A percentile compares a stretch with the other conserved stretches of the same genome.
Evolutionary conservation across 2,888 invertebrate genomes (phyloP).

Genomic region (Brachypterus glaber): DNA sequence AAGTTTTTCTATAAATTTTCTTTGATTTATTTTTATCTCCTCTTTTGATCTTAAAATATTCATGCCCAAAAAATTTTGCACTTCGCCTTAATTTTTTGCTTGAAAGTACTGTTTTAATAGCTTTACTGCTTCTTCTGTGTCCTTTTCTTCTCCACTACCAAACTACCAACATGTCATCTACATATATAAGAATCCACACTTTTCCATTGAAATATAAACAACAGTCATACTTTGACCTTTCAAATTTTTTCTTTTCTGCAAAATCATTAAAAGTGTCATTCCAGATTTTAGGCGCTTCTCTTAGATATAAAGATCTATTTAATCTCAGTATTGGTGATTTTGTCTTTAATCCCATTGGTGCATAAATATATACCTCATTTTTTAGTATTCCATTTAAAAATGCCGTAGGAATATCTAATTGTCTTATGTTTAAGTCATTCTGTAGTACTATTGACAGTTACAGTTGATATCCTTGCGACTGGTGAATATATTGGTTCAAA

Average conservation of each 20-base stretch:
- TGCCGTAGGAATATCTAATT: constrained; percentile 13
- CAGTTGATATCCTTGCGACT: constrained; percentile 13
- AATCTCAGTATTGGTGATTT: constrained; percentile 11
- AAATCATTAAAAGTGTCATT: constrained; percentile 16
- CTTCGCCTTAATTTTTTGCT: constrained; percentile 16
- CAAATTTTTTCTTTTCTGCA: constrained; percentile 11
- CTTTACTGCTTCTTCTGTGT: constrained; percentile 6
- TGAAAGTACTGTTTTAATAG: constrained; percentile 14
- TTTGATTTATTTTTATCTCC: constrained; percentile 13
- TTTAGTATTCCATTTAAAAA: too few species aligned
- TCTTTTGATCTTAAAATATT: constrained; percentile 11
- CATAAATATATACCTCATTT: constrained; percentile 11
- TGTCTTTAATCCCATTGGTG: constrained; percentile 12
- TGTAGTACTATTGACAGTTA: constrained; percentile 13
- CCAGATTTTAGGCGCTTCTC: constrained; percentile 15
- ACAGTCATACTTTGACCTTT: constrained; percentile 13
- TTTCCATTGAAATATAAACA: constrained; percentile 16
- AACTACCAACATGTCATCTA: constrained; percentile 18
- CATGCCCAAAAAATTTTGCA: constrained; percentile 17
- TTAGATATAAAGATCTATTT: constrained; percentile 15
- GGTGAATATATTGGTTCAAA: constrained; percentile 14
- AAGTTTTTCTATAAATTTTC: constrained; percentile 15
- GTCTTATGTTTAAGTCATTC: constrained; percentile 12
- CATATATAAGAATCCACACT: constrained; percentile 17
- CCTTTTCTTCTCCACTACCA: constrained; percentile 9